Conservation (phyloP, 2,113 vertebrate genomes). For the Toxostoma redivivum region DNA sequence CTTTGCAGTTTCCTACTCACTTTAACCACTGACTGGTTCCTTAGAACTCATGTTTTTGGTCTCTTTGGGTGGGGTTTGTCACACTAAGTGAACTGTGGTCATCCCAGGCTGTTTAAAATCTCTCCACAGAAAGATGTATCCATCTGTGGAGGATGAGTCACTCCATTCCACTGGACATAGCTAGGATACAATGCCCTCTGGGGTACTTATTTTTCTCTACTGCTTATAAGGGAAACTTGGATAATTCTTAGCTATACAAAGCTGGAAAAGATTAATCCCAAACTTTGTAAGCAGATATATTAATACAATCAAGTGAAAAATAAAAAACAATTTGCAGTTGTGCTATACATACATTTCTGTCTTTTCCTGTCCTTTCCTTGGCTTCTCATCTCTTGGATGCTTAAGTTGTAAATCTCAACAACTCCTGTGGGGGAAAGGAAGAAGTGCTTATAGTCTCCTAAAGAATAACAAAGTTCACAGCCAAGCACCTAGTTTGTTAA, state of each 20-base stretch:
- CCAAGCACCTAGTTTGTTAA: neutral
- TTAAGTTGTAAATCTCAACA: neutral
- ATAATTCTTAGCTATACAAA: neutral
- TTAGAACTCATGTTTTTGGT: neutral
- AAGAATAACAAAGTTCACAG: neutral
- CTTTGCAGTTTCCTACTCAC: neutral
- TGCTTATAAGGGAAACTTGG: neutral
- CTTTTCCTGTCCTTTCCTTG: neutral
- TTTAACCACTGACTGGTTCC: neutral
- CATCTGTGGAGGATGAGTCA: neutral
- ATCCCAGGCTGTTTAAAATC: neutral
- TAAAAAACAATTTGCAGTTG: neutral
- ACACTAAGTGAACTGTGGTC: neutral
- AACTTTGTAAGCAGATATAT: neutral
- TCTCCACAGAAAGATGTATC: neutral
- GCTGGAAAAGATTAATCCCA: neutral
- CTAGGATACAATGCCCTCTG: constrained; percentile 11
- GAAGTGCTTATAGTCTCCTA: neutral
- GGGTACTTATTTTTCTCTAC: neutral
- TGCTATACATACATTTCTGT: neutral
- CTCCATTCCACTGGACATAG: neutral
- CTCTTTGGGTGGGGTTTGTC: neutral
- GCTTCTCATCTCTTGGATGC: neutral
- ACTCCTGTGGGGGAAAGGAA: neutral
- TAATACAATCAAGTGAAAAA: neutral